Evolutionary conservation across 2,797 vertebrate genomes (phyloP).

Genomic region (Artibeus jamaicensis): DNA sequence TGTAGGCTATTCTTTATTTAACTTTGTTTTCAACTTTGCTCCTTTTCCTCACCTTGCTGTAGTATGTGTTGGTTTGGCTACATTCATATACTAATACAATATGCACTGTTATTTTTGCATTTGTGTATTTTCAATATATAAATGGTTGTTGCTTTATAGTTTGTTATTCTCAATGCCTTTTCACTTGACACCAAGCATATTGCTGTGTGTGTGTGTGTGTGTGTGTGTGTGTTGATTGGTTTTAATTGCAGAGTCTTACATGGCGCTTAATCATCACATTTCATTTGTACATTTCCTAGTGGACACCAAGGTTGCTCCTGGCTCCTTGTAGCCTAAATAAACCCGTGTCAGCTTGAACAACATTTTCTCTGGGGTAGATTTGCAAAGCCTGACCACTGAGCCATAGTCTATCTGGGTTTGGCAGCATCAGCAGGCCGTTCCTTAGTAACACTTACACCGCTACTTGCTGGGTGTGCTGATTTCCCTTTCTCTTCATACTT

Average conservation of each 20-base stretch:
- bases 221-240: neutral
- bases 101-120: neutral
- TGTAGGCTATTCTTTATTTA: neutral
- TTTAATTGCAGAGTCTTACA: neutral
- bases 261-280: neutral
- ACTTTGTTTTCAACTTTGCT: neutral
- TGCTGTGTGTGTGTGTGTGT: neutral
- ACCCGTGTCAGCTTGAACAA: neutral
- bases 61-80: neutral
- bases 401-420: neutral
- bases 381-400: neutral
- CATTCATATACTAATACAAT: neutral
- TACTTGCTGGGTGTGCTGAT: neutral
- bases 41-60: neutral
- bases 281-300: neutral
- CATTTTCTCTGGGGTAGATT: neutral
- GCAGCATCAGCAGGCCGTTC: neutral
- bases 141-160: neutral
- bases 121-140: neutral
- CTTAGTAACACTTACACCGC: neutral
- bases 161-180: neutral
- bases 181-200: neutral
- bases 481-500: neutral
- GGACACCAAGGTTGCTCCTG: neutral
- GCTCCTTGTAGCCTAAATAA: neutral